Conservation (phyloP, 2,888 invertebrate genomes). For the Melinaea menophilus region DNA sequence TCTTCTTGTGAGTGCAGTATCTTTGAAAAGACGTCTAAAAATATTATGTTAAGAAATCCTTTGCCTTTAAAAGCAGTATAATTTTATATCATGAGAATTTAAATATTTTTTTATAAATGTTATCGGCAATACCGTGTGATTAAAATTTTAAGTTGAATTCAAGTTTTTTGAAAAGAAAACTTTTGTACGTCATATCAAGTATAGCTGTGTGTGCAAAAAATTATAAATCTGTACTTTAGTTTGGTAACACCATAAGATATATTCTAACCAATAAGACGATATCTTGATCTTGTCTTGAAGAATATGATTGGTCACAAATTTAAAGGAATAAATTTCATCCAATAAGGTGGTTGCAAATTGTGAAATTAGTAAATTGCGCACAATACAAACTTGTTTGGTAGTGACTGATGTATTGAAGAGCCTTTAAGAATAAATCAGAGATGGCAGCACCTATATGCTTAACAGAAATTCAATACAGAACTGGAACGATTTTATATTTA, state of each 20-base stretch:
- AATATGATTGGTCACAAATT: slow-evolving; percentile 22
- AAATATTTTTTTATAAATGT: neutral
- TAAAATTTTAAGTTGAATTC: neutral
- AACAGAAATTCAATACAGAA: slow-evolving; percentile 59
- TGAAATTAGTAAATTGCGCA: slow-evolving; percentile 19
- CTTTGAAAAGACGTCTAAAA: slow-evolving; percentile 40
- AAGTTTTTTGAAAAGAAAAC: neutral
- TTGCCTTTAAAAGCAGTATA: neutral
- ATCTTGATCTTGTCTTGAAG: slow-evolving; percentile 1
- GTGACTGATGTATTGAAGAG: slow-evolving; percentile 9
- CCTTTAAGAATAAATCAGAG: slow-evolving; percentile 39
- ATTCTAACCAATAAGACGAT: slow-evolving; percentile 29
- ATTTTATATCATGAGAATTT: neutral
- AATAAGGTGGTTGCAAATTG: slow-evolving; percentile 26
- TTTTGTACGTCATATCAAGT: slow-evolving; percentile 41
- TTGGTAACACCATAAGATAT: slow-evolving; percentile 25
- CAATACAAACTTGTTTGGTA: slow-evolving; percentile 14
- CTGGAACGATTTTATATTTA: slow-evolving; percentile 37
- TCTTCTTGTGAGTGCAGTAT: slow-evolving; percentile 49
- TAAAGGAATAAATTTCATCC: slow-evolving; percentile 16
- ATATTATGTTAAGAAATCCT: neutral
- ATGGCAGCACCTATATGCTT: slow-evolving; percentile 56
- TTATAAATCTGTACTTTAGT: slow-evolving; percentile 19
- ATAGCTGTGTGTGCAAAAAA: slow-evolving; percentile 43
- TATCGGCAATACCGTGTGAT: neutral